A percentile compares a stretch with the other conserved stretches of the same genome.
phyloP scores from a whole-genome alignment of 2,888 invertebrate genomes.

The Actias luna region DNA sequence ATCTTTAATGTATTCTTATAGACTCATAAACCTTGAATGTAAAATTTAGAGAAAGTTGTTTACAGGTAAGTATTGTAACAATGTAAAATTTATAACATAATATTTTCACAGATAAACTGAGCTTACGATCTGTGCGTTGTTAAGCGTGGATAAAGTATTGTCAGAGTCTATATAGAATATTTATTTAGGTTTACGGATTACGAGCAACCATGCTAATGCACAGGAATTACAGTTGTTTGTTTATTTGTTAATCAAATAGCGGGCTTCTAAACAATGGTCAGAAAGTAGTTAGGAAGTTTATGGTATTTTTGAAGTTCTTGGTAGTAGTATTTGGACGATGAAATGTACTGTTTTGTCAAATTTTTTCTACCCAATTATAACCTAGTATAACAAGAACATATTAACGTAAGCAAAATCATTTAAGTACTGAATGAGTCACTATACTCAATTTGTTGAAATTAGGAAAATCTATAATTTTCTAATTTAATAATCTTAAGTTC shows the following conservation, averaged over 20 bases:
- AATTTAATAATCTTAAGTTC: no score
- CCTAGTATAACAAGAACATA: neutral
- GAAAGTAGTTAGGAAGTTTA: neutral
- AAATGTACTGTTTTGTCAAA: neutral
- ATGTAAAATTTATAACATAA: slow-evolving; percentile 3
- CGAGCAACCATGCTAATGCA: slow-evolving; percentile 10
- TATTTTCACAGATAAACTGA: slow-evolving; percentile 6
- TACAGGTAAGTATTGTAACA: neutral
- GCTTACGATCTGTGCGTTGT: neutral
- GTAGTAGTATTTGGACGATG: neutral
- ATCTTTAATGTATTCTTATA: neutral
- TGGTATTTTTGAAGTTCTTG: neutral
- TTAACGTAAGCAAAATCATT: no score
- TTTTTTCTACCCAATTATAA: neutral
- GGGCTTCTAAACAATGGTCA: neutral
- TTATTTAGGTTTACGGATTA: slow-evolving; percentile 1
- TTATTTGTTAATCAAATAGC: slow-evolving; percentile 9
- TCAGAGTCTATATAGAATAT: neutral
- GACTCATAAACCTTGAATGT: neutral
- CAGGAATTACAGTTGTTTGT: slow-evolving; percentile 14
- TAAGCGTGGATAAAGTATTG: slow-evolving; percentile 1
- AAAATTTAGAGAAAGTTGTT: neutral
- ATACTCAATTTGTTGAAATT: neutral
- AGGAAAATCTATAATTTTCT: no score
- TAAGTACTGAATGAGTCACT: neutral